Evolutionary conservation across 2,113 vertebrate genomes (phyloP), one percentile per base, ranked within the genome.

Genomic region (Papio anubis): DNA sequence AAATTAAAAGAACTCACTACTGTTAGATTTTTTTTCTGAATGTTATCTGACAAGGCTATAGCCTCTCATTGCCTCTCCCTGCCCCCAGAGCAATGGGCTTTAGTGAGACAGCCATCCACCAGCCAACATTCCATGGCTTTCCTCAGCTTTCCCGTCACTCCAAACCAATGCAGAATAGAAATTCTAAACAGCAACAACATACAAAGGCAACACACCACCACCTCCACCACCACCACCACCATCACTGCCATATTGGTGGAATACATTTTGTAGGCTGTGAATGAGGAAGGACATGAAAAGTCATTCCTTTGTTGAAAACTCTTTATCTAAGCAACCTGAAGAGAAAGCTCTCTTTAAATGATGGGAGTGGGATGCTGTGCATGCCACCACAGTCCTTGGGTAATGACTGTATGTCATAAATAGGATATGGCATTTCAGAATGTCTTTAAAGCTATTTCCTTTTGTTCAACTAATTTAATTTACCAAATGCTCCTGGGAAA

Each of bases 391-490:
- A 59, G 79, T 81, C 94, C 88, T 87, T 83, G 92, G 95, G 84
- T 92, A 88, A 93, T 79, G 75, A 72, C 81, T 61, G 78, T 64
- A 82, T 72, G 89, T 97, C 90, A 95, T 97, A 96, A 97, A 91
- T 94, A 90, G 93, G 95, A 97, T 88, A 55, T 94, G 90, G 97
- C 95, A 93, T 97, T 76, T 97, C 86, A 50, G 86, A 96, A 93
- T 80, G 92, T 89, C 96, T 95, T 96, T 93, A 95, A 96, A 97
- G 97, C 95, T 85, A 93, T 95, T 95, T 97, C 88, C 95, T 98
- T 98, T 98, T 91, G 95, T 97, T 97, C 68, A 50, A 97, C 97
- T 98, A 97, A 98, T 97, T 98, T 97, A 97, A 98, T 98, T 97
- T 98, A 97, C 97, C 97, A 97, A 96, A 97, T 91, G 92, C 95